Conservation (phyloP, 2,888 invertebrate genomes). For the Zootermopsis nevadensis region DNA sequence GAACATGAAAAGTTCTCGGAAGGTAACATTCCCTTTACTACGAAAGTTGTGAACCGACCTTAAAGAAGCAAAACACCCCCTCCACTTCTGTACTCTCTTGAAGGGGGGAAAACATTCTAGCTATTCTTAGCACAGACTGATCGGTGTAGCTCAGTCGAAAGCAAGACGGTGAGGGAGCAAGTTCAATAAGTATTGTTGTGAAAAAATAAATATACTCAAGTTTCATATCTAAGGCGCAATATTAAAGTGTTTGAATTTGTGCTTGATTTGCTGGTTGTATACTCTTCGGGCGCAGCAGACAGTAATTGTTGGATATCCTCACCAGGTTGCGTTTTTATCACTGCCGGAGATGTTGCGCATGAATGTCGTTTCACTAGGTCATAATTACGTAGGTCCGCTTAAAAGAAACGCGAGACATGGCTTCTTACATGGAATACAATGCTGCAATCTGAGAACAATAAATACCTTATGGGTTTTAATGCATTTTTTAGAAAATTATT, state of each 20-base stretch:
- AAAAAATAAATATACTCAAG: not conserved
- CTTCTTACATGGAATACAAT: too few species aligned
- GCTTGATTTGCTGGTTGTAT: constrained; percentile 16
- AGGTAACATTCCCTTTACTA: not conserved
- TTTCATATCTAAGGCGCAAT: not conserved
- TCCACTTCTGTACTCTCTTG: constrained; percentile 2
- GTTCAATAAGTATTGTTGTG: constrained; percentile 11
- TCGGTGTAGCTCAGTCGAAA: constrained; percentile 44
- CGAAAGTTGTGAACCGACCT: constrained; percentile 6
- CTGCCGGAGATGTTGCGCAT: not conserved
- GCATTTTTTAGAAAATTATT: too few species aligned
- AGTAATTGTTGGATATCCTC: not conserved
- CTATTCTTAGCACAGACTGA: constrained; percentile 47
- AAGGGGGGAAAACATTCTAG: constrained; percentile 44
- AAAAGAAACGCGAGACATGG: too few species aligned
- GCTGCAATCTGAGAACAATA: too few species aligned
- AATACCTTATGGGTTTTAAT: too few species aligned
- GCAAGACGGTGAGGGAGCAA: constrained; percentile 40
- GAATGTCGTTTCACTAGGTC: not conserved
- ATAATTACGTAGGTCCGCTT: not conserved
- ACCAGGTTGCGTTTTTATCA: constrained; percentile 16
- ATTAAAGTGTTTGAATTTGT: not conserved
- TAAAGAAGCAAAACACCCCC: constrained; percentile 22
- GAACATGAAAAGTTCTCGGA: not conserved
- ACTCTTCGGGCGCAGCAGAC: constrained; percentile 1